Evolutionary conservation across 1,140 invertebrate genomes (phyloP).

Genomic region (Drosophila saltans): DNA sequence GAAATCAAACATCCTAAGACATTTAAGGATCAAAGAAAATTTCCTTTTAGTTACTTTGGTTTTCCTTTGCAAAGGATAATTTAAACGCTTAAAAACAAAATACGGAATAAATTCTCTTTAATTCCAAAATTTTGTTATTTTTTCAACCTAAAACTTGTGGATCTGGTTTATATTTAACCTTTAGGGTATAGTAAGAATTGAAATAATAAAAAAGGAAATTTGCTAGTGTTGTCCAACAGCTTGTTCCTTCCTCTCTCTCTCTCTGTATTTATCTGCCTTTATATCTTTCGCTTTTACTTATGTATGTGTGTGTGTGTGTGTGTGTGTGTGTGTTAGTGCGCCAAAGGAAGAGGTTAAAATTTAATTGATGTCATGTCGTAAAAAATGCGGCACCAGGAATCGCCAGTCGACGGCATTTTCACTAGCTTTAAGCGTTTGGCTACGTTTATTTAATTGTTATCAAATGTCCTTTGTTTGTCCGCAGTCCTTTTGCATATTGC

Average conservation of each 20-base stretch:
- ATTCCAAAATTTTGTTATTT: not conserved
- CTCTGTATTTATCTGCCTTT: not conserved
- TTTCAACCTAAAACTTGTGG: not conserved
- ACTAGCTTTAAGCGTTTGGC: conserved; percentile 40
- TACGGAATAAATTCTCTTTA: too few relatives aligned
- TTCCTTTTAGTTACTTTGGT: too few relatives aligned
- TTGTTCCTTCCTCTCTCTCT: conserved; percentile 6
- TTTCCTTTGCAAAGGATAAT: too few relatives aligned
- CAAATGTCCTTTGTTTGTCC: conserved; percentile 54
- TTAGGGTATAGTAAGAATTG: conserved; percentile 5
- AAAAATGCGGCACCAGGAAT: conserved; percentile 53
- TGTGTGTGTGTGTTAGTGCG: conserved; percentile 14
- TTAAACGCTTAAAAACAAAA: too few relatives aligned
- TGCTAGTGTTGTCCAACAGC: conserved; percentile 41
- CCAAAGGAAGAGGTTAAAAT: conserved; percentile 58
- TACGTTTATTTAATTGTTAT: conserved; percentile 66
- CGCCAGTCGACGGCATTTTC: conserved; percentile 38
- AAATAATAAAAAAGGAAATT: conserved; percentile 46
- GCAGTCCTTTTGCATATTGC: conserved; percentile 6
- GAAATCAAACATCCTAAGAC: too few relatives aligned
- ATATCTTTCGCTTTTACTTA: not conserved
- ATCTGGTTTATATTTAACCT: not conserved
- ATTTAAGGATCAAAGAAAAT: too few relatives aligned
- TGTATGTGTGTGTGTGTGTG: conserved; percentile 25
- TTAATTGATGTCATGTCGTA: conserved; percentile 77